Conservation (phyloP, 2,888 invertebrate species). For the Aplocera efformata region DNA sequence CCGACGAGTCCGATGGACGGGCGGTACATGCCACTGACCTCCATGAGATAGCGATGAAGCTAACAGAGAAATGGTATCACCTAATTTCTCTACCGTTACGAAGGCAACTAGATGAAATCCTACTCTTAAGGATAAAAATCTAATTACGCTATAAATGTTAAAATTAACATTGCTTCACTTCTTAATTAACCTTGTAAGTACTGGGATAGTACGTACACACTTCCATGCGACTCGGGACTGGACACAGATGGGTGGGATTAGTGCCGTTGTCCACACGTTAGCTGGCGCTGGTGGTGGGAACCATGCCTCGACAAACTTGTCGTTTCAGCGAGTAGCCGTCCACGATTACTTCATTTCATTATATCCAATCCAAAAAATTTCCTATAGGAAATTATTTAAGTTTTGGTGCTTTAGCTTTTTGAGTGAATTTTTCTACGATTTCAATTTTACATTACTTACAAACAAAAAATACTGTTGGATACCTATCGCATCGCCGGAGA, state of each 20-base stretch:
- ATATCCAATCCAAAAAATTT: constrained; percentile 38
- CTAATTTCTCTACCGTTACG: constrained; percentile 76
- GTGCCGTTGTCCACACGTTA: constrained; percentile 62
- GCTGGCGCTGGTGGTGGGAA: constrained; percentile 29
- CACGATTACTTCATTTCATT: constrained; percentile 31
- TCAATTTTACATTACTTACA: constrained; percentile 47
- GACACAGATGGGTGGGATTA: constrained; percentile 24
- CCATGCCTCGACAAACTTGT: constrained; percentile 32
- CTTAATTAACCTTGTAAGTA: constrained; percentile 58
- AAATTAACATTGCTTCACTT: constrained; percentile 79
- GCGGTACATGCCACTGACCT: constrained; percentile 49
- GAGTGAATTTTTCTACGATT: constrained; percentile 38
- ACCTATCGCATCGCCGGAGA: constrained; percentile 64
- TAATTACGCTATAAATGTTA: constrained; percentile 77
- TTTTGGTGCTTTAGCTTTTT: constrained; percentile 67
- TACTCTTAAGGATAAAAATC: constrained; percentile 79
- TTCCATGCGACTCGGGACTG: constrained; percentile 4
- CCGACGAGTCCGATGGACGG: constrained; percentile 36
- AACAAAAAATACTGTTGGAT: constrained; percentile 59
- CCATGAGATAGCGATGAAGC: constrained; percentile 60
- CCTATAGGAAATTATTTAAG: constrained; percentile 59
- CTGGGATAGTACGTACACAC: constrained; percentile 34
- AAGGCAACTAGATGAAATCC: constrained; percentile 80
- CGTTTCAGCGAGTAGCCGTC: constrained; percentile 17
- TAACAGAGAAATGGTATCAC: constrained; percentile 74